Base-by-base conservation (phyloP, 2,888 invertebrate genomes). In the Cyclophora punctaria region DNA sequence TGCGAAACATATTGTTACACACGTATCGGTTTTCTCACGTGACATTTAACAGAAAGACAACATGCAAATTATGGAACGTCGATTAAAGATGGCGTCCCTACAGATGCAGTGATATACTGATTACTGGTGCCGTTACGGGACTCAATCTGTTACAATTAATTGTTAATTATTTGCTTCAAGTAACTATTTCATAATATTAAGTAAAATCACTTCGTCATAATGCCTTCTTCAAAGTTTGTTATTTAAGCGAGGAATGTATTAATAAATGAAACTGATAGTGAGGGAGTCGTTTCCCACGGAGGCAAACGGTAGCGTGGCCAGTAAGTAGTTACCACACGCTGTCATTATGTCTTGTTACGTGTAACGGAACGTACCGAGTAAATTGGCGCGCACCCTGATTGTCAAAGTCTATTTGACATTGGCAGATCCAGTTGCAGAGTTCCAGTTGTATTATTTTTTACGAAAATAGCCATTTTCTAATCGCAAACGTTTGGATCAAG, bases 1-100 rank as follows among this genome's bases (percentile, higher is more conserved):
- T 63, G 57, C 63, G 64, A 64, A 63, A 63, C 63, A 47, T 58
- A 58, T 59, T 60, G 52, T 54, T 50, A 56, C 58, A 7, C 46
- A 53, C 53, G 20, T 56, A 62, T 58, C 61, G 62, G 57, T 57
- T 57, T 64, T 64, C 64, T 56, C 62, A 64, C 62, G 61, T 61
- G 59, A 53, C 59, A 57, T 60, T 54, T 57, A 46, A 35, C 34
- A 57, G 52, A 57, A 59, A 37, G 37, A 37, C 37, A 37, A 57
- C 62, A 63, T 62, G 61, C 59, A 61, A 56, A 61, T 59, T 52
- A 57, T 51, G 51, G 48, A 55, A 52, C 48, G 40, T 20, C 20
- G 20, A 20, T 20, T 20, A 20, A 20, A 20, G 20, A 20, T 20
- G 20, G 20, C 20, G 20, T 20, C 20, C 20, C 20, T 20, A 20